These are phyloP conservation scores for Danio aesculapii DNA, from an alignment of 2,797 vertebrate genomes.

Conservation along the genomic window DNA sequence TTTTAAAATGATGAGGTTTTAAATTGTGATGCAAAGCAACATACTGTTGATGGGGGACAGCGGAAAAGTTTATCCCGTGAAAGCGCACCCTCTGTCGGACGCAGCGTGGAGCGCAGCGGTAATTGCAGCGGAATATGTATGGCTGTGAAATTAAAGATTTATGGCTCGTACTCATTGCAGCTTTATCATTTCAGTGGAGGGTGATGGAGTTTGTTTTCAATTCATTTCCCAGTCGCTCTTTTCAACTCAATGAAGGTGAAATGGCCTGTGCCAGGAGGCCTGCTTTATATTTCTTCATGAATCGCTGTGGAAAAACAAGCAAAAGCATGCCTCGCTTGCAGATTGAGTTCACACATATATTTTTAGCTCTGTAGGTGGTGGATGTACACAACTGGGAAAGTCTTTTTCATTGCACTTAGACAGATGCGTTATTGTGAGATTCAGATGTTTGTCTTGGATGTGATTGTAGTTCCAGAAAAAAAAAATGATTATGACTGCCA, in stretches of 20 bases:
- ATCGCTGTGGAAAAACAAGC: background rate
- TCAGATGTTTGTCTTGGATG: background rate
- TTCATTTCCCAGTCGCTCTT: conserved; percentile 42
- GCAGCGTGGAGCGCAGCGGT: conserved; percentile 51
- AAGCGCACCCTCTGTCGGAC: conserved; percentile 75
- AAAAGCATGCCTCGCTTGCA: conserved; percentile 1
- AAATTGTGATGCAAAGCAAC: conserved; percentile 18
- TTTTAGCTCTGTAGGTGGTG: background rate
- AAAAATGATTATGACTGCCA: background rate
- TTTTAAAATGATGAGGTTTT: background rate
- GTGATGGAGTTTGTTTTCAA: conserved; percentile 40
- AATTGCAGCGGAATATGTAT: conserved; percentile 55
- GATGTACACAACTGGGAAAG: background rate
- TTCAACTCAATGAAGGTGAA: conserved; percentile 20
- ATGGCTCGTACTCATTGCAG: conserved; percentile 51
- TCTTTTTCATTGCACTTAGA: background rate
- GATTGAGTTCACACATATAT: conserved; percentile 19
- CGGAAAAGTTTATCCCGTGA: conserved; percentile 67
- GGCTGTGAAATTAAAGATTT: conserved; percentile 56
- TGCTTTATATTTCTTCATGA: background rate
- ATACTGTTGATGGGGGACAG: conserved; percentile 54
- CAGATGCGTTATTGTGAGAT: background rate
- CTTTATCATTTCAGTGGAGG: conserved; percentile 52
- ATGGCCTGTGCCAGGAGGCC: background rate
- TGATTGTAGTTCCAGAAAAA: background rate